Conservation (phyloP, 2,113 vertebrate genomes). For the Erythrocercus mccallii region DNA sequence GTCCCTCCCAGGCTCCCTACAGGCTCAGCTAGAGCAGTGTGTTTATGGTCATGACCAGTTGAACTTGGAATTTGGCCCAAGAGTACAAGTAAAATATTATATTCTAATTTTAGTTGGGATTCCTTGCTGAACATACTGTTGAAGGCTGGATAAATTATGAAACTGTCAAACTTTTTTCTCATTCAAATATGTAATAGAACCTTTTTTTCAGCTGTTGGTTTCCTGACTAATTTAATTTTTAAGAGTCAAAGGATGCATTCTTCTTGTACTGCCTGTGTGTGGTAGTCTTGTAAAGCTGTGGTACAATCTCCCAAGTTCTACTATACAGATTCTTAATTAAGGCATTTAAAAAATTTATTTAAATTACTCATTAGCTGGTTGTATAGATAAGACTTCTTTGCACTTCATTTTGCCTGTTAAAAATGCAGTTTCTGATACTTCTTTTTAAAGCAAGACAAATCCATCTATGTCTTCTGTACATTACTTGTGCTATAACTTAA, state of each 20-base stretch:
- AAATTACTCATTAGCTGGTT: neutral
- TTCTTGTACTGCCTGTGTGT: constrained; percentile 26
- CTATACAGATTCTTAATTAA: neutral
- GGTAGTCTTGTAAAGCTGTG: constrained; percentile 46
- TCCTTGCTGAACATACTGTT: neutral
- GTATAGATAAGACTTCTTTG: neutral
- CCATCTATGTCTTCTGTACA: fast-evolving
- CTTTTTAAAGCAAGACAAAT: neutral
- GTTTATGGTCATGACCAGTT: neutral
- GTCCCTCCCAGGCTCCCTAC: neutral
- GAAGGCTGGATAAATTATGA: neutral
- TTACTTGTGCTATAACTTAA: neutral
- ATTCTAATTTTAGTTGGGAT: neutral
- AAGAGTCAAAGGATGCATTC: neutral
- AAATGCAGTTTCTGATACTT: neutral
- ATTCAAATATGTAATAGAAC: neutral
- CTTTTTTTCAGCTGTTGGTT: neutral
- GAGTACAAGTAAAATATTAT: neutral
- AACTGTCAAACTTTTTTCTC: neutral
- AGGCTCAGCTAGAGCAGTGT: neutral
- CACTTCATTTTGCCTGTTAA: neutral
- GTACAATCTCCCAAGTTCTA: neutral
- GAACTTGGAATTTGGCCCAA: neutral
- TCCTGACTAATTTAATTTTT: neutral
- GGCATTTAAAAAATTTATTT: neutral